Conservation (phyloP, 2,888 invertebrate species). For the Bruchidius siliquastri region DNA sequence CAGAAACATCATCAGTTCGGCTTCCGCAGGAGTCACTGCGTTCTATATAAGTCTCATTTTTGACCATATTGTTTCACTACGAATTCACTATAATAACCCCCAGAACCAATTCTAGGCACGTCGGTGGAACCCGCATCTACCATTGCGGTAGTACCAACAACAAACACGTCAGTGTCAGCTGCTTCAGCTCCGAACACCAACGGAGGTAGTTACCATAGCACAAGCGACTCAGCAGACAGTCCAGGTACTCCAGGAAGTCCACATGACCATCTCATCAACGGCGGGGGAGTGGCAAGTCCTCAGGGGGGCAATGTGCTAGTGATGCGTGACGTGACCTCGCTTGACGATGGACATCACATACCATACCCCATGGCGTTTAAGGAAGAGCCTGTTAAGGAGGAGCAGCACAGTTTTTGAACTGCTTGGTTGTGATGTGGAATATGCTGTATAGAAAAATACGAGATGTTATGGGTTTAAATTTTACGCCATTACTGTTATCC, state of each 20-base stretch:
- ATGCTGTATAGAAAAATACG: too few species aligned
- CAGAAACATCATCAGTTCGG: too few species aligned
- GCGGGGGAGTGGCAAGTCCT: conserved; percentile 44
- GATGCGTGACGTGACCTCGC: conserved; percentile 48
- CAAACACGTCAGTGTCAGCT: conserved; percentile 13
- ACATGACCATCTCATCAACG: conserved; percentile 42
- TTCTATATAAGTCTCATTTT: too few species aligned
- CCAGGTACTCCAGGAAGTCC: conserved; percentile 46
- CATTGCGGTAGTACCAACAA: conserved; percentile 33
- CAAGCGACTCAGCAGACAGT: conserved; percentile 55
- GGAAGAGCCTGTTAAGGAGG: conserved; percentile 53
- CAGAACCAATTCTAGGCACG: conserved; percentile 42
- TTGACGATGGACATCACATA: conserved; percentile 33
- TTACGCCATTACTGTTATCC: too few species aligned
- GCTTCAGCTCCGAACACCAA: conserved; percentile 32
- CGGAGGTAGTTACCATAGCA: conserved; percentile 48
- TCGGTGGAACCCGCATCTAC: conserved; percentile 18
- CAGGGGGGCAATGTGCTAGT: conserved; percentile 44
- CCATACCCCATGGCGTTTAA: conserved; percentile 49
- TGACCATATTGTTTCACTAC: too few species aligned
- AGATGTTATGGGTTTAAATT: too few species aligned
- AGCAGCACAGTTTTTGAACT: conserved; percentile 42
- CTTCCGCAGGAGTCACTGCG: too few species aligned
- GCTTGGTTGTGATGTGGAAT: too few species aligned
- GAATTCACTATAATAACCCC: conserved; percentile 25